Base-by-base conservation (phyloP, 2,888 invertebrate genomes). In the Philereme vetulata region DNA sequence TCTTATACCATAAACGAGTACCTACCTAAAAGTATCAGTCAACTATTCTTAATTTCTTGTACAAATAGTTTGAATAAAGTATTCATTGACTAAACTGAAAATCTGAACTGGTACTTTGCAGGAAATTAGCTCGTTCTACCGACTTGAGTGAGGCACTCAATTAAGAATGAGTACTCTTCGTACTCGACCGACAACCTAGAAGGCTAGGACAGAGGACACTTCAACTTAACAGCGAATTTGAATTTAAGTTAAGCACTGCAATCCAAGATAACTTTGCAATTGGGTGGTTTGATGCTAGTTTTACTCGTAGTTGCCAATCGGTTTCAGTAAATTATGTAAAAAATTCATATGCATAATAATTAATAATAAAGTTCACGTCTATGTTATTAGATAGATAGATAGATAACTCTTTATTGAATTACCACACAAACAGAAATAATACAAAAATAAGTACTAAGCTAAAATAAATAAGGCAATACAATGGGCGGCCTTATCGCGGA, bases 111-210 rank as follows among this genome's bases (percentile, higher is more conserved):
- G 52, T 52, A 36, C 44, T 61, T 56, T 45, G 45, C 34, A 53
- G 47, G 56, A 56, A 64, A 64, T 64, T 61, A 53, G 64, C 56
- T 51, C 56, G 47, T 59, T 56, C 38, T 40, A 38, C 33, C 34
- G 56, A 48, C 51, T 35, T 32, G 8, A 34, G 40, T 51, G 11
- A 53, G 53, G 56, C 51, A 54, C 60, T 64, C 54, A 56, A 60
- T 60, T 60, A 60, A 48, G 43, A 34, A 32, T 59, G 42, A 56
- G 62, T 40, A 35, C 45, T 44, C 21, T 0, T 6, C 46, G n/a
- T 33, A 40, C 54, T 53, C n/a, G 6, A 40, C 11, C 33, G 40
- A 33, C 32, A 38, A 8, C 38, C 21, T 21, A 36, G 7, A 0
- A 45, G 42, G 42, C 55, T 34, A 38, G 8, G 40, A 51, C 6